Evolutionary conservation across 1,140 invertebrate species (phyloP), one percentile per base, ranked within the genome.

Genomic region (Proales similis): DNA sequence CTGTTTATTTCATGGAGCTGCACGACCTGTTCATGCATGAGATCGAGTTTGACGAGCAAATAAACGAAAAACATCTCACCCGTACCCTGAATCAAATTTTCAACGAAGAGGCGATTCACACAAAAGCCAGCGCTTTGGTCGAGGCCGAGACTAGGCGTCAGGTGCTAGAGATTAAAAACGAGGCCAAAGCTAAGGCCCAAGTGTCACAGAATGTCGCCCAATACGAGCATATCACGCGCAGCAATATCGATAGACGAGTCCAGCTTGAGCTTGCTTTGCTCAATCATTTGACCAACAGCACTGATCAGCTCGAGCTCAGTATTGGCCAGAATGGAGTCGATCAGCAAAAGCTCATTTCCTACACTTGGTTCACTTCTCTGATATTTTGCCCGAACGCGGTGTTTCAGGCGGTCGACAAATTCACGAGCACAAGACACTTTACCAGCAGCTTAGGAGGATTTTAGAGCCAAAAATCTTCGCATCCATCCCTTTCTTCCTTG

Each of bases 31-130:
- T 42, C 32, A n/a, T 42, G 14, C n/a, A 57, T 42, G 20, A 39
- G 32, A 57, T 57, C 20, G 30, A 39, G 32, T 57, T 57, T 39
- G 45, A 36, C 29, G 30, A 57, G 12, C 36, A 42, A 4, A 57
- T 57, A 2, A 57, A 42, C 29, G 12, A 26, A 14, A 24, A 42
- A 0, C 39, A 57, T 27, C 30, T 57, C n/a, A 2, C 45, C 17
- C 9, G 36, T 17, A 30, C 45, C 11, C 20, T 57, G 19, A 57
- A 39, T 57, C 36, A 26, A n/a, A 14, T 57, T 1, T 43, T 17
- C 11, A 57, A 26, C 7, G 51, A 57, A 42, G 45, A 57, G 22
- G 51, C 33, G 9, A 26, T 27, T 19, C 12, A 42, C 32, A 27
- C 39, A 57, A 57, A 43, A 42, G 22, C n/a, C 17, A 57, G 24